phyloP scores from a whole-genome alignment of 2,797 vertebrate species.

The Takifugu rubripes region DNA sequence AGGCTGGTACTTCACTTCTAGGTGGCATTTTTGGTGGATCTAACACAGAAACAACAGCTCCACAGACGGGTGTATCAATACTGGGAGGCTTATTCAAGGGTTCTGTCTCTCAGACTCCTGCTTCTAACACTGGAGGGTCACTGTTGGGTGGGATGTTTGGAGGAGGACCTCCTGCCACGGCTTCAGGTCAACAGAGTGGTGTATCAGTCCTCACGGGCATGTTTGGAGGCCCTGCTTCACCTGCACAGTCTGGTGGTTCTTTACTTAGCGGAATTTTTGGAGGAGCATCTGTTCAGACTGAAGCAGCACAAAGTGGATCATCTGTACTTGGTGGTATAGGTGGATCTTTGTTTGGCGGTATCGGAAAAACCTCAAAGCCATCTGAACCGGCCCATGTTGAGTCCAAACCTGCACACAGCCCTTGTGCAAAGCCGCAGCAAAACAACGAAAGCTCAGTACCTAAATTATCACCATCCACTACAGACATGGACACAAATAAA shows the following conservation, averaged over 20 bases:
- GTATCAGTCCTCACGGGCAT: slow-evolving; percentile 66
- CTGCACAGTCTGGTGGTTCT: slow-evolving; percentile 64
- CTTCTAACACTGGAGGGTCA: slow-evolving; percentile 48
- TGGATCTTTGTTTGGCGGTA: slow-evolving; percentile 66
- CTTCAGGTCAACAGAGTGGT: slow-evolving; percentile 44
- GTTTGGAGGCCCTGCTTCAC: slow-evolving; percentile 59
- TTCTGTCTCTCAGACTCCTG: slow-evolving; percentile 37
- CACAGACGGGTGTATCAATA: slow-evolving; percentile 67
- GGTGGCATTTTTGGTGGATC: slow-evolving; percentile 71
- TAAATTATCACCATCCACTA: slow-evolving; percentile 18
- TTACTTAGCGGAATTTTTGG: slow-evolving; percentile 70
- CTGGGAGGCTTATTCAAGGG: slow-evolving; percentile 75
- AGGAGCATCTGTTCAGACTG: slow-evolving; percentile 43
- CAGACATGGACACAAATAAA: slow-evolving; percentile 26
- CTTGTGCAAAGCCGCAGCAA: slow-evolving; percentile 29
- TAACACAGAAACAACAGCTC: slow-evolving; percentile 48
- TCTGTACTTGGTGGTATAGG: slow-evolving; percentile 62
- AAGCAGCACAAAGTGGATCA: slow-evolving; percentile 52
- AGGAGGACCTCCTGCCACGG: slow-evolving; percentile 46
- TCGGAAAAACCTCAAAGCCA: slow-evolving; percentile 75
- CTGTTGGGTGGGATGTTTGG: slow-evolving; percentile 70
- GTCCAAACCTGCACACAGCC: slow-evolving; percentile 23
- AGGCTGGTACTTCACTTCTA: slow-evolving; percentile 61
- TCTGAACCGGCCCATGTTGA: slow-evolving; percentile 44
- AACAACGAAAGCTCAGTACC: slow-evolving; percentile 36